Evolutionary conservation across 2,113 vertebrate species (phyloP).

Genomic region (Rattus norvegicus): DNA sequence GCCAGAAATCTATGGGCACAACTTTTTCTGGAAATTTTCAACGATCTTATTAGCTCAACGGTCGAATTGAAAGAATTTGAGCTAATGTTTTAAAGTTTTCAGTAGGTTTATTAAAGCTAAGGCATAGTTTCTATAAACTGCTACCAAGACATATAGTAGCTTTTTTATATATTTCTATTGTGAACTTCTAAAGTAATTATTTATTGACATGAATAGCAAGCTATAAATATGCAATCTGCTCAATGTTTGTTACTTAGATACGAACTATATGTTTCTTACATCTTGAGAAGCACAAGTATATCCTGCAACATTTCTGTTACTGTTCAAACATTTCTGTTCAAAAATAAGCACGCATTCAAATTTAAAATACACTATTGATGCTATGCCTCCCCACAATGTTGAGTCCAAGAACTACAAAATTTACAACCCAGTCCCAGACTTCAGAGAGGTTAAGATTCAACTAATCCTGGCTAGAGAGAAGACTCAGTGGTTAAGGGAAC

Average conservation of each 20-base stretch:
- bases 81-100: background rate
- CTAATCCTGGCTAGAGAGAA: background rate
- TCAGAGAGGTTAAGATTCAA: background rate
- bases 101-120: background rate
- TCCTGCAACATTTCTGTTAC: slow-evolving; percentile 5
- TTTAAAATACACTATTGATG: background rate
- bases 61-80: slow-evolving; percentile 37
- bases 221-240: background rate
- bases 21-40: background rate
- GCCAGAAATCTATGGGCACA: background rate
- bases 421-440: fast-evolving
- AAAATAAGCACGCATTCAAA: background rate
- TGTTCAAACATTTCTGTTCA: slow-evolving; percentile 13
- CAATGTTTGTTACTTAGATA: slow-evolving; percentile 14
- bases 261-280: background rate
- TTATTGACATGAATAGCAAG: background rate
- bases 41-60: background rate
- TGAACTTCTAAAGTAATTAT: background rate
- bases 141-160: background rate
- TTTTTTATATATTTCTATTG: background rate
- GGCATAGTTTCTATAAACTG: background rate
- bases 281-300: background rate
- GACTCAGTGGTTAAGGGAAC: background rate
- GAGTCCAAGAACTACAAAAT: background rate
- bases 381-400: background rate